Conservation (phyloP, 2,888 invertebrate species). For the Buathra laborator region DNA sequence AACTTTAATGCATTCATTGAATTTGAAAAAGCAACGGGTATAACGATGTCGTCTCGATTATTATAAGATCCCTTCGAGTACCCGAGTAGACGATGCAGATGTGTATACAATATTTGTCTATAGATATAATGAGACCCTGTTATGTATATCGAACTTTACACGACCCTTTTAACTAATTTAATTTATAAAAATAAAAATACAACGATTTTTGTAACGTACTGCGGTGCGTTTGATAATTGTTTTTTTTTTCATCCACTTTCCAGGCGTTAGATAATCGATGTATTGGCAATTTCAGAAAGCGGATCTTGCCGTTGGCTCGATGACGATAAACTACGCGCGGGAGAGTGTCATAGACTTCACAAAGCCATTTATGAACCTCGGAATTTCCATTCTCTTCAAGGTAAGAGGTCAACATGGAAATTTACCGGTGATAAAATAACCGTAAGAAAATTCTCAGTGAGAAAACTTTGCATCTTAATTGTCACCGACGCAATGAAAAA, state of each 20-base stretch:
- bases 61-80: too few species aligned
- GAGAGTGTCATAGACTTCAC: constrained; percentile 97
- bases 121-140: too few species aligned
- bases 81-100: neutral
- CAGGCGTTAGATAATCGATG: constrained; percentile 34
- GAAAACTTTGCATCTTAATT: constrained; percentile 57
- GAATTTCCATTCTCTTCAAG: constrained; percentile 95
- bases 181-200: constrained; percentile 3
- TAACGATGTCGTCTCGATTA: too few species aligned
- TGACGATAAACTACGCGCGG: constrained; percentile 95
- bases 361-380: constrained; percentile 96
- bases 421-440: constrained; percentile 5
- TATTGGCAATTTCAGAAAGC: constrained; percentile 89
- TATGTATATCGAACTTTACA: too few species aligned
- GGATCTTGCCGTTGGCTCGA: constrained; percentile 94
- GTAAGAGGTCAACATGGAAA: constrained; percentile 83
- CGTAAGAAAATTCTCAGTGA: constrained; percentile 11
- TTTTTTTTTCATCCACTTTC: neutral
- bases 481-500: constrained; percentile 29
- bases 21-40: too few species aligned
- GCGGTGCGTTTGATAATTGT: neutral
- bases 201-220: neutral
- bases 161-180: neutral
- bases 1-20: too few species aligned
- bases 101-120: constrained; percentile 13